phyloP scores from a whole-genome alignment of 1,140 invertebrate genomes.

The Drosophila tani region DNA sequence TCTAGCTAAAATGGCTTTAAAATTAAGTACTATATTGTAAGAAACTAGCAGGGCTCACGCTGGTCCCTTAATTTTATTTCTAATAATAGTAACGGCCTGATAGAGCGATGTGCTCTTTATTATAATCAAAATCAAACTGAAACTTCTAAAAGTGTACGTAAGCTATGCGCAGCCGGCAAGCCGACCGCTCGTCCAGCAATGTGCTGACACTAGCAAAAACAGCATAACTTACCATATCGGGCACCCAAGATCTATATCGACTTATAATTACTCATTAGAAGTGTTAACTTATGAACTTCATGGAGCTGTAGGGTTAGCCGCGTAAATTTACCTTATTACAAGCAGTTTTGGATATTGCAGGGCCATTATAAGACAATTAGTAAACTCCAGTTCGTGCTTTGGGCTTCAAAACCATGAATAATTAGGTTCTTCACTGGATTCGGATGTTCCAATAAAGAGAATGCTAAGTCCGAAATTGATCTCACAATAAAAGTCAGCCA shows the following conservation, averaged over 20 bases:
- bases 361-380: too few species aligned
- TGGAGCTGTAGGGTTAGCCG: too few species aligned
- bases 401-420: too few species aligned
- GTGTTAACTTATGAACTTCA: not conserved
- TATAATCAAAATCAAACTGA: not conserved
- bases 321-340: too few species aligned
- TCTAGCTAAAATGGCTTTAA: not conserved
- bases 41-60: constrained; percentile 22
- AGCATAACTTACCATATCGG: too few species aligned
- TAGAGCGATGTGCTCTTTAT: not conserved
- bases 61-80: constrained; percentile 34
- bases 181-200: not conserved
- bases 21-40: constrained; percentile 27
- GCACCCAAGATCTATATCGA: not conserved
- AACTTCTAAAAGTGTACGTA: not conserved
- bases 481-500: too few species aligned
- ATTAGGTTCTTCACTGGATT: too few species aligned
- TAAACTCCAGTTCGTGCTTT: too few species aligned
- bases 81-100: constrained; percentile 23
- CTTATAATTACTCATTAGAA: constrained; percentile 1
- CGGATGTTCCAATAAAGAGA: too few species aligned
- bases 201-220: not conserved
- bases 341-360: too few species aligned
- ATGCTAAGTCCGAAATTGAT: too few species aligned
- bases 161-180: not conserved